phyloP scores from a whole-genome alignment of 2,888 invertebrate species.

The Dryococelus australis region DNA sequence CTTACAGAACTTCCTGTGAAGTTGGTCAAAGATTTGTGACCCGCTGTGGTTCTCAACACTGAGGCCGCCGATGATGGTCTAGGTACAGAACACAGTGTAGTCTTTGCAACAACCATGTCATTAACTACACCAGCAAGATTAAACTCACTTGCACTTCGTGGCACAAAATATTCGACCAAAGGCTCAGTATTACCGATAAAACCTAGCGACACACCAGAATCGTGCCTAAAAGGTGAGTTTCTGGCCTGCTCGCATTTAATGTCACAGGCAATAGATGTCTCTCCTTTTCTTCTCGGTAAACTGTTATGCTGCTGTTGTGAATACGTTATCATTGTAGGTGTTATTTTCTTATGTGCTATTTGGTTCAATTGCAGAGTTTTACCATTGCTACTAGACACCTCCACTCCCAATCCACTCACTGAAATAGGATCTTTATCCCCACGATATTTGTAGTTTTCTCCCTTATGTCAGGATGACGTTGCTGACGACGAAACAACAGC shows the following conservation, averaged over 20 bases:
- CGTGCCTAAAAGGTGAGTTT: neutral
- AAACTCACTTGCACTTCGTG: constrained; percentile 84
- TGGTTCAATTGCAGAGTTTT: constrained; percentile 56
- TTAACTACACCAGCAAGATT: constrained; percentile 72
- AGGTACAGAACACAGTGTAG: constrained; percentile 54
- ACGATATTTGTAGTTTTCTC: neutral
- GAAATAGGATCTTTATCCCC: neutral
- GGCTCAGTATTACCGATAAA: constrained; percentile 58
- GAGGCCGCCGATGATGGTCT: constrained; percentile 51
- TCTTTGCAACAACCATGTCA: constrained; percentile 61
- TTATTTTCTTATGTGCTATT: constrained; percentile 45
- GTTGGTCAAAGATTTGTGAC: constrained; percentile 45
- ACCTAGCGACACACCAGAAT: neutral
- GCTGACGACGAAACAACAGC: constrained; percentile 58
- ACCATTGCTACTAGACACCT: constrained; percentile 55
- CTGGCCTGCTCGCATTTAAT: neutral
- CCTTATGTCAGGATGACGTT: constrained; percentile 45
- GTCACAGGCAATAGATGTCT: constrained; percentile 33
- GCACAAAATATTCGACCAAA: constrained; percentile 82
- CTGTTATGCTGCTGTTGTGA: constrained; percentile 61
- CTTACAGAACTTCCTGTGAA: constrained; percentile 55
- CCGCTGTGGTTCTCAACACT: constrained; percentile 53
- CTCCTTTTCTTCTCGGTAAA: constrained; percentile 60
- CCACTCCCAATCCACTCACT: constrained; percentile 17
- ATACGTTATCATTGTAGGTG: constrained; percentile 50